These are phyloP conservation scores for Pseudocheirus occidentalis DNA, from an alignment of 2,797 vertebrate species.

Conservation along the genomic window DNA sequence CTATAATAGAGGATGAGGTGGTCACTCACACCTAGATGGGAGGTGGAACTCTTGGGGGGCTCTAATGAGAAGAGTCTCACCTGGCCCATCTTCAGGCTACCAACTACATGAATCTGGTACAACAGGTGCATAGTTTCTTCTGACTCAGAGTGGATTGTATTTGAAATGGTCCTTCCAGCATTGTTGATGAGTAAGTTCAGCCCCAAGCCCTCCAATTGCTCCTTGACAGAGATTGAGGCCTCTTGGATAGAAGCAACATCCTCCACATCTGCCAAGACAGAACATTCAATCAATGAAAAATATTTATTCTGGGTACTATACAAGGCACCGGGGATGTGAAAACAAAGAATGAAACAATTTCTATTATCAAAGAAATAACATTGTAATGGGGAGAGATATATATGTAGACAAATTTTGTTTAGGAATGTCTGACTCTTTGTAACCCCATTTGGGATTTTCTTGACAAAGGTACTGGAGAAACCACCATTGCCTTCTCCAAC, in stretches of 20 bases:
- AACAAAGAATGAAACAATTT: not conserved
- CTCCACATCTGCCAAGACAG: not conserved
- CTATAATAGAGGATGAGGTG: conserved; percentile 2
- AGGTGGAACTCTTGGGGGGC: fast-evolving
- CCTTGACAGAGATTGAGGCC: not conserved
- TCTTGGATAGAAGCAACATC: not conserved
- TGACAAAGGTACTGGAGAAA: not conserved
- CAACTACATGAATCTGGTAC: too few relatives aligned
- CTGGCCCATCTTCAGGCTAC: fast-evolving
- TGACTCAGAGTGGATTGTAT: not conserved
- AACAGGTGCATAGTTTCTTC: not conserved
- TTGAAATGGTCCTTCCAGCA: not conserved
- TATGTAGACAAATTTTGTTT: not conserved
- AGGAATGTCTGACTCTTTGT: not conserved
- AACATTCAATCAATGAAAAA: not conserved
- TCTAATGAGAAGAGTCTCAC: not conserved
- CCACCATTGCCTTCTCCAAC: not conserved
- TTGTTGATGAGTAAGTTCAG: not conserved
- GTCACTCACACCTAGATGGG: not conserved
- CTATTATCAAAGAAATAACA: not conserved
- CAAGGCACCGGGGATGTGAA: not conserved
- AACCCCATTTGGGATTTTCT: not conserved
- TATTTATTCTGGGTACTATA: not conserved
- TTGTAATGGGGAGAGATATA: not conserved
- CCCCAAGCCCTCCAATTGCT: not conserved